Base-by-base conservation (phyloP, 2,888 invertebrate genomes). In the Anticlea derivata region DNA sequence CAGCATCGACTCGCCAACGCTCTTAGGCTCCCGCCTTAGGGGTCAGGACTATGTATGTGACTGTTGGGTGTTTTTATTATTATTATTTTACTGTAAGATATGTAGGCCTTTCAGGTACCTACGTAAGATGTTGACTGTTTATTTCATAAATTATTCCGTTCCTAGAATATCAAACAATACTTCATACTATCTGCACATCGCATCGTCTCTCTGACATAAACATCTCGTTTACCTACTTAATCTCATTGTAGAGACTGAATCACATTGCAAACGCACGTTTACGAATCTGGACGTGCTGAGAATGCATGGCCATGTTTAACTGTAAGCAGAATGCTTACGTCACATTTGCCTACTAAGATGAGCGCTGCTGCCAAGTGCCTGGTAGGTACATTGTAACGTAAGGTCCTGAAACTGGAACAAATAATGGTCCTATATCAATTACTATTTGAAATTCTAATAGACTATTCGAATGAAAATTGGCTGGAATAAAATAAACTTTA, bases 261-360 rank as follows among this genome's bases (percentile, higher is more conserved):
- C 7, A 39, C 26, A 44, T 37, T 31, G 27, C 43, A 29, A 41
- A 72, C 71, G 70, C 73, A 62, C 68, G 62, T 66, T 65, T 73
- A 63, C 69, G 65, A 77, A 73, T 78, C 68, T 69, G 60, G 53
- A 73, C 78, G 79, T 75, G 81, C 64, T 57, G 60, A 61, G 78
- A 80, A 78, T 80, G 73, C 65, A 65, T 58, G 65, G 56, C 63
- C 60, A 55, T 60, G 71, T 70, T 35, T 73, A 74, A 76, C 75
- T 56, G 75, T 78, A 54, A 60, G 55, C 55, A 46, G 39, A 41
- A 43, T 57, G 64, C 65, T 77, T 75, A 75, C 81, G 76, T 80
- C 76, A 80, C 71, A 69, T 73, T 80, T 83, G 81, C 81, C 83
- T 70, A 65, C 57, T 50, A 37, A 70, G 66, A 75, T 78, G 76